phyloP scores from a whole-genome alignment of 2,888 invertebrate species.

The Himalopsyche anomala region DNA sequence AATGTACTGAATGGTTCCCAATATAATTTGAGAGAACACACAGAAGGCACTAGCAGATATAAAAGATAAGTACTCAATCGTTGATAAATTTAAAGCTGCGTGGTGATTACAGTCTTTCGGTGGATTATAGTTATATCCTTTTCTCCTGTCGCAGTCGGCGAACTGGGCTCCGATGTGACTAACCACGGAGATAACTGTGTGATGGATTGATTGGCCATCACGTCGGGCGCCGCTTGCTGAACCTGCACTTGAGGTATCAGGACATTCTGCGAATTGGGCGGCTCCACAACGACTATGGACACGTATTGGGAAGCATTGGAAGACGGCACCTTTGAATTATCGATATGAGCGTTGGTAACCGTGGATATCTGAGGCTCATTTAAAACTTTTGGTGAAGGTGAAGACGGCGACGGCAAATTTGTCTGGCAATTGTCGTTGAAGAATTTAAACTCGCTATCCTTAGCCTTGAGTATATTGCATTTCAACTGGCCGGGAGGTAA shows the following conservation, averaged over 20 bases:
- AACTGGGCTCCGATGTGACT: constrained; percentile 84
- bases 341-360: constrained; percentile 44
- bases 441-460: constrained; percentile 75
- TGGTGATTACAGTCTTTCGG: constrained; percentile 91
- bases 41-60: not conserved
- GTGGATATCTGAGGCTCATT: constrained; percentile 75
- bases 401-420: constrained; percentile 73
- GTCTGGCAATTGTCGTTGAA: constrained; percentile 74
- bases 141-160: constrained; percentile 80
- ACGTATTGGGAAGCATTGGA: constrained; percentile 74
- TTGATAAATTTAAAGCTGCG: constrained; percentile 79
- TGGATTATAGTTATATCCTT: constrained; percentile 83
- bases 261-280: constrained; percentile 70
- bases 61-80: not conserved
- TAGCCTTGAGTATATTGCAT: constrained; percentile 93
- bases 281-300: constrained; percentile 76
- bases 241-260: constrained; percentile 69
- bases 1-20: not conserved
- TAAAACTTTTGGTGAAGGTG: constrained; percentile 76
- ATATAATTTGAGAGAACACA: not conserved
- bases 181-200: constrained; percentile 89
- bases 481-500: constrained; percentile 94
- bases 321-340: constrained; percentile 70
- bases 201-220: constrained; percentile 78
- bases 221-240: constrained; percentile 75